Evolutionary conservation across 2,113 vertebrate species (phyloP).

Genomic region (Nothocercus nigrocapillus): DNA sequence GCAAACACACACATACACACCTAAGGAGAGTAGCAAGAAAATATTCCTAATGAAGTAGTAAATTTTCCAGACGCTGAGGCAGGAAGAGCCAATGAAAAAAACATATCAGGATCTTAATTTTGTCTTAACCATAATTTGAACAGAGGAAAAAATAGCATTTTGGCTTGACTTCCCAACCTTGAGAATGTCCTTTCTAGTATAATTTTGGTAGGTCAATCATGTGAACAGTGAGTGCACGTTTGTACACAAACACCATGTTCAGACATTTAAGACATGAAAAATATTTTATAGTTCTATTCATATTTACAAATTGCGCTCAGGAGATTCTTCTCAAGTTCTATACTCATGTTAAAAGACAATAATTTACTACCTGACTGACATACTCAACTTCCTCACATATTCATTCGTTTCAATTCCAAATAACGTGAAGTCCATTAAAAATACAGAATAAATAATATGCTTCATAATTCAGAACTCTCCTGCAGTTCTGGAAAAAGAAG

Average conservation of each 20-base stretch:
- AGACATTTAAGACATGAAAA: not conserved
- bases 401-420: not conserved
- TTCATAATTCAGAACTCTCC: not conserved
- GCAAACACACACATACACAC: not conserved
- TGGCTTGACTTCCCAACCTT: conserved; percentile 37
- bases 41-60: not conserved
- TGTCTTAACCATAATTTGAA: not conserved
- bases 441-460: not conserved
- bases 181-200: conserved; percentile 23
- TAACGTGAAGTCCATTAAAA: not conserved
- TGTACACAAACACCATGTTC: conserved; percentile 15
- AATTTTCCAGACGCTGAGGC: not conserved
- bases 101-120: not conserved
- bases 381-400: not conserved
- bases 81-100: not conserved
- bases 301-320: not conserved
- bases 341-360: not conserved
- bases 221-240: conserved; percentile 10
- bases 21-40: not conserved
- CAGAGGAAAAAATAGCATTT: conserved; percentile 23
- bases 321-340: not conserved
- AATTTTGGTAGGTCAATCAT: conserved; percentile 50
- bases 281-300: not conserved
- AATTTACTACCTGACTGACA: not conserved
- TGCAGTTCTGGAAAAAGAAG: not conserved